phyloP scores from a whole-genome alignment of 2,797 vertebrate species.

The Muscicapa striata region DNA sequence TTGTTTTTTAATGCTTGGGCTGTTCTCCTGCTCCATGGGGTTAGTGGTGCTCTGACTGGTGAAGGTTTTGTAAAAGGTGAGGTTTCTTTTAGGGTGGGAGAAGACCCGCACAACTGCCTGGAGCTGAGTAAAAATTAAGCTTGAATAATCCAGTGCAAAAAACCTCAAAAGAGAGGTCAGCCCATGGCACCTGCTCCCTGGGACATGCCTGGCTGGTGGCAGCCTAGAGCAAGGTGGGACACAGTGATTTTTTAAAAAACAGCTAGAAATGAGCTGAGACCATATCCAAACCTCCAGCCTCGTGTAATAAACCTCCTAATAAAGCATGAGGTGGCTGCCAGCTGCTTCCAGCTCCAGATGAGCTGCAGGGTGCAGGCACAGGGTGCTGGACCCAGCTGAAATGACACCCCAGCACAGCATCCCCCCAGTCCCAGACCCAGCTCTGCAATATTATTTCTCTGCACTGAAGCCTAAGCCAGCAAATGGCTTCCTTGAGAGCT shows the following conservation, averaged over 20 bases:
- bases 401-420: fast-evolving
- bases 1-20: not conserved
- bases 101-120: not conserved
- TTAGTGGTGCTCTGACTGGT: not conserved
- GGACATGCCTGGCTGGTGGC: not conserved
- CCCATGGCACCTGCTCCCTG: fast-evolving
- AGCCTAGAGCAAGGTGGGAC: not conserved
- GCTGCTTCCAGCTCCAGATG: not conserved
- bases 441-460: not conserved
- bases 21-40: fast-evolving
- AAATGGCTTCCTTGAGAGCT: not conserved
- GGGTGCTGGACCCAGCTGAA: fast-evolving
- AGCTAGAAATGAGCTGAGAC: not conserved
- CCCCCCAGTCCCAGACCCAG: not conserved
- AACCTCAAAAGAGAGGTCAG: not conserved
- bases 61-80: not conserved
- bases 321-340: fast-evolving
- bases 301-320: fast-evolving
- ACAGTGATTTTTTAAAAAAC: not conserved
- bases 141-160: not conserved
- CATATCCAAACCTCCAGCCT: not conserved
- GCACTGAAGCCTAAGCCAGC: not conserved
- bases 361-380: not conserved
- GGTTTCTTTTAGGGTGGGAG: not conserved
- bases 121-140: not conserved